Percentiles rank a stretch among this genome's conserved stretches.
phyloP scores from a whole-genome alignment of 1,140 invertebrate genomes.

The Atta cephalotes region DNA sequence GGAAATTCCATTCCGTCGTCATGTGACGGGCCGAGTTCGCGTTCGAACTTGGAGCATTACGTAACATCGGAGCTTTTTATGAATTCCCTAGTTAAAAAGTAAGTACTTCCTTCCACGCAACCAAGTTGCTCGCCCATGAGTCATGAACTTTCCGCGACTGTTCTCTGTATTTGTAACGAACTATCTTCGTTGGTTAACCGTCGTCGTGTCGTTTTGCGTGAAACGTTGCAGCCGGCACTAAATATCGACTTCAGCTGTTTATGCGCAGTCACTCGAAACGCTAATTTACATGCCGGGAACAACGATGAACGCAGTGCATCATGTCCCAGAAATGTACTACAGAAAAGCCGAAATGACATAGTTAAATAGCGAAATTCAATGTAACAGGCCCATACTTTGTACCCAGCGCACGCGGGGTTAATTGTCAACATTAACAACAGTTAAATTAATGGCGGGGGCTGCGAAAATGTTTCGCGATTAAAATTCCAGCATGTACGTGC shows the following conservation, averaged over 20 bases:
- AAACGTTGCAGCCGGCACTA: not conserved
- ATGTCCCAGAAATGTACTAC: conserved; percentile 43
- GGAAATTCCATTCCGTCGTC: conserved; percentile 57
- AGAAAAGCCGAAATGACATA: conserved; percentile 36
- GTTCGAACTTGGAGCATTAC: conserved; percentile 46
- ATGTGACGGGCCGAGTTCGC: conserved; percentile 40
- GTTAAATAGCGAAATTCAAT: conserved; percentile 49
- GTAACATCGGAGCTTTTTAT: conserved; percentile 54
- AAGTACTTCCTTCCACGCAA: conserved; percentile 49
- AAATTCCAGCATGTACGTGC: conserved; percentile 53
- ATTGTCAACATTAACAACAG: conserved; percentile 62
- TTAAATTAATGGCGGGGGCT: conserved; percentile 55
- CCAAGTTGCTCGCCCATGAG: conserved; percentile 8
- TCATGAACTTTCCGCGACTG: conserved; percentile 30
- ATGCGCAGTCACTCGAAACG: conserved; percentile 18
- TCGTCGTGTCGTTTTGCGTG: conserved; percentile 12
- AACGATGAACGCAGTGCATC: conserved; percentile 13
- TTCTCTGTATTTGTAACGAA: not conserved
- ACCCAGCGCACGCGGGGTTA: conserved; percentile 41
- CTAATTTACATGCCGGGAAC: conserved; percentile 44
- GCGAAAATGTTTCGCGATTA: conserved; percentile 62
- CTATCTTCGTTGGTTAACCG: conserved; percentile 13
- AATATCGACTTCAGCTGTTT: conserved; percentile 39
- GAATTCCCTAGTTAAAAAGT: conserved; percentile 35
- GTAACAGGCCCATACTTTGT: conserved; percentile 44